Percentiles rank a stretch among this genome's conserved stretches.
Evolutionary conservation across 1,140 invertebrate species (phyloP).

Genomic region (Probaryconus sp.): DNA sequence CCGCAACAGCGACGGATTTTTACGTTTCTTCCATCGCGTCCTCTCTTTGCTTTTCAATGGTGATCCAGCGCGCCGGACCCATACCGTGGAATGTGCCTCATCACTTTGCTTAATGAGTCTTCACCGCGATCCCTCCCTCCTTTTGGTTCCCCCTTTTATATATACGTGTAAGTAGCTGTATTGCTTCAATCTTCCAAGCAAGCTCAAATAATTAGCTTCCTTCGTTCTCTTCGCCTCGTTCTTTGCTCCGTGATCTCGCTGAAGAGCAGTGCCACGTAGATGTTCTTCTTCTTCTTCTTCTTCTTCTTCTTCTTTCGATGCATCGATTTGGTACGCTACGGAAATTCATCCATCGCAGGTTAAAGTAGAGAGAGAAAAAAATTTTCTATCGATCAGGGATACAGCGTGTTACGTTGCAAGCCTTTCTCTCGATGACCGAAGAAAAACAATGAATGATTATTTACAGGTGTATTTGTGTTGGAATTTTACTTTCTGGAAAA

Average conservation of each 20-base stretch:
- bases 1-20: slow-evolving; percentile 14
- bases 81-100: slow-evolving; percentile 53
- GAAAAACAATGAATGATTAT: slow-evolving; percentile 15
- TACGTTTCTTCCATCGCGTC: neutral
- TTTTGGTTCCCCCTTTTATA: slow-evolving; percentile 18
- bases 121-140: slow-evolving; percentile 43
- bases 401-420: neutral
- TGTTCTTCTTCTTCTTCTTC: too few relatives aligned
- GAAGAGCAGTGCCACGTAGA: slow-evolving; percentile 30
- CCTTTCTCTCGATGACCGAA: neutral
- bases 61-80: slow-evolving; percentile 31
- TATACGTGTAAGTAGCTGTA: slow-evolving; percentile 46
- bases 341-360: slow-evolving; percentile 24
- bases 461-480: slow-evolving; percentile 14
- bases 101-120: slow-evolving; percentile 62
- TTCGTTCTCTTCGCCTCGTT: slow-evolving; percentile 52
- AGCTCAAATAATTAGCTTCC: slow-evolving; percentile 56
- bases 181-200: slow-evolving; percentile 53
- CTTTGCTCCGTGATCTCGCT: slow-evolving; percentile 9
- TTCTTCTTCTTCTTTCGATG: slow-evolving; percentile 37
- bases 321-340: slow-evolving; percentile 37
- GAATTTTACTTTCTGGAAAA: too few relatives aligned
- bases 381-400: slow-evolving; percentile 16
- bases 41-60: slow-evolving; percentile 22
- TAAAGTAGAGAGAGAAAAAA: slow-evolving; percentile 24